phyloP scores from a whole-genome alignment of 92 coral and sea anemone genomes.

The Hydrozoanthus gracilis region DNA sequence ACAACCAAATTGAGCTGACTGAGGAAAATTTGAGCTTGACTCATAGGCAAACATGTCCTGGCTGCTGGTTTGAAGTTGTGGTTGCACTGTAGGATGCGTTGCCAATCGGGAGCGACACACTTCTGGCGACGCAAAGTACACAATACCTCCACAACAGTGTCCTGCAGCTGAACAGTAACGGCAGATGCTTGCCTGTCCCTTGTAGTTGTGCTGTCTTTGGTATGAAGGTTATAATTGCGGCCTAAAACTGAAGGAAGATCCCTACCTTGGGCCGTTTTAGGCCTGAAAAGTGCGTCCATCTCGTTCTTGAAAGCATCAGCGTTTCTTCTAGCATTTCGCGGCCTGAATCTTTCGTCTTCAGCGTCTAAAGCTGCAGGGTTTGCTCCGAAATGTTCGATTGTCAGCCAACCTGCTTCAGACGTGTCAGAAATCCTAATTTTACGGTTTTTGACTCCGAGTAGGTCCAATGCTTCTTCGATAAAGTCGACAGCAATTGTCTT shows the following conservation, averaged over 20 bases:
- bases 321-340: neutral
- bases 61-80: too few relatives aligned
- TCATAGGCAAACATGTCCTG: too few relatives aligned
- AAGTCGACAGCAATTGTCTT: neutral
- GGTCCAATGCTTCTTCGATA: neutral
- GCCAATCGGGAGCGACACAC: neutral
- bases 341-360: slow-evolving; percentile 50
- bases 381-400: slow-evolving; percentile 52
- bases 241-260: neutral
- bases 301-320: slow-evolving; percentile 11
- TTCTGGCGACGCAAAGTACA: neutral
- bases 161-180: neutral
- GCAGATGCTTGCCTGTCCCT: neutral
- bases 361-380: slow-evolving; percentile 44
- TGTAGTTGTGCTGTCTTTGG: neutral
- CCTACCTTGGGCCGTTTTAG: neutral
- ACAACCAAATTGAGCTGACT: neutral
- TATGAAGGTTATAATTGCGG: neutral
- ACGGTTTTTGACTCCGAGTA: slow-evolving; percentile 40
- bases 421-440: slow-evolving; percentile 56
- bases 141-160: slow-evolving; percentile 32
- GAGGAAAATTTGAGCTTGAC: too few relatives aligned
- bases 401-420: slow-evolving; percentile 61
- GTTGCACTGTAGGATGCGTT: neutral
- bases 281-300: neutral